These are phyloP conservation scores for Laothoe populi DNA, from an alignment of 2,888 invertebrate genomes.

Conservation along the genomic window DNA sequence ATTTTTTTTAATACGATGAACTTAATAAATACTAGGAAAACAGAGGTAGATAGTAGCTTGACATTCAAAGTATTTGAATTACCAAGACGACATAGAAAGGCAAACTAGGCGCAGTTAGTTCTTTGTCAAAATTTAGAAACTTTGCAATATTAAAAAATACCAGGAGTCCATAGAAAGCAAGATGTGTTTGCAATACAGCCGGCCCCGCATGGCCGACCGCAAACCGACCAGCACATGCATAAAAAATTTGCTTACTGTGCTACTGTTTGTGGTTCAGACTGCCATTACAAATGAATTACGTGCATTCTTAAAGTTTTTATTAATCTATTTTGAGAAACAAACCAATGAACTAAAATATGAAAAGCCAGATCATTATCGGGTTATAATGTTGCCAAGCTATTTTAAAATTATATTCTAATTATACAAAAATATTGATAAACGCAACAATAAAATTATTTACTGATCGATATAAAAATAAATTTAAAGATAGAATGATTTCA, in stretches of 20 bases:
- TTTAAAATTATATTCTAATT: no score
- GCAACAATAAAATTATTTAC: no score
- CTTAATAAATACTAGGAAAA: no score
- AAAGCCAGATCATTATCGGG: no score
- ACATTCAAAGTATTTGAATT: no score
- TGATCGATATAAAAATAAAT: no score
- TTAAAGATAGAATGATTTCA: no score
- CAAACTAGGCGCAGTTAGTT: not conserved
- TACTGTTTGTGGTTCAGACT: conserved; percentile 2
- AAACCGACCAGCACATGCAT: conserved; percentile 2
- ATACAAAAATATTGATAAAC: no score
- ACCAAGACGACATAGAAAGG: no score
- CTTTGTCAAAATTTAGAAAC: not conserved
- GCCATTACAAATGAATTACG: not conserved
- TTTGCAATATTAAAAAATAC: conserved; percentile 9
- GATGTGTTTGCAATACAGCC: conserved; percentile 17
- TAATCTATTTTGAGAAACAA: not conserved
- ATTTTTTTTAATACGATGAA: no score
- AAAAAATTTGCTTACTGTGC: not conserved
- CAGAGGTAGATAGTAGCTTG: no score
- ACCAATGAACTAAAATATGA: not conserved
- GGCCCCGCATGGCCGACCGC: conserved; percentile 30
- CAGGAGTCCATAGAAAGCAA: conserved; percentile 27
- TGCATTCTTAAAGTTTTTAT: not conserved
- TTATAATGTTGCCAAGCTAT: no score